Evolutionary conservation across 2,888 invertebrate species (phyloP).

Genomic region (Philonicus albiceps): DNA sequence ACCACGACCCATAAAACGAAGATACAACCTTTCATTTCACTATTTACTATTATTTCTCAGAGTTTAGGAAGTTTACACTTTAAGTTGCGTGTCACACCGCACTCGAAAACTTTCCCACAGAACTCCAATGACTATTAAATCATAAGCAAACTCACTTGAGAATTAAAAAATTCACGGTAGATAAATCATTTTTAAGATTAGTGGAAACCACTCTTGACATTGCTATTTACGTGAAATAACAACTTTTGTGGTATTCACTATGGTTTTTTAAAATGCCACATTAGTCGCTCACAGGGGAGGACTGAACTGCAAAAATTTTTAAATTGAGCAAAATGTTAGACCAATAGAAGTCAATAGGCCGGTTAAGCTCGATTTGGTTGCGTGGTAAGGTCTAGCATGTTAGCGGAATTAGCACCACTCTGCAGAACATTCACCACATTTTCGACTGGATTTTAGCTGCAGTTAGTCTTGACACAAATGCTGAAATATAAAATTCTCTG

Average conservation of each 20-base stretch:
- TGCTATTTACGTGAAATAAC: background rate
- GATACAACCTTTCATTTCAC: background rate
- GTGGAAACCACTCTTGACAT: background rate
- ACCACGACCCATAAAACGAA: background rate
- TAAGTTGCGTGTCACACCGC: background rate
- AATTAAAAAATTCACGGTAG: background rate
- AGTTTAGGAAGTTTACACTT: background rate
- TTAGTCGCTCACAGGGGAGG: background rate
- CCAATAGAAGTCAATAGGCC: background rate
- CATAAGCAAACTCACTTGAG: background rate
- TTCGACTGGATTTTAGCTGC: background rate
- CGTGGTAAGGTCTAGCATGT: background rate
- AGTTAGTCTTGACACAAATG: slow-evolving; percentile 26
- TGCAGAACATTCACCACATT: slow-evolving; percentile 9
- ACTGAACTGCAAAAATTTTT: background rate
- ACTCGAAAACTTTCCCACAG: background rate
- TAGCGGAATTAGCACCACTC: background rate
- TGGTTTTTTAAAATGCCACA: background rate
- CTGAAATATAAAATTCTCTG: background rate
- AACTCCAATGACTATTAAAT: background rate
- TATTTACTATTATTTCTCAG: background rate
- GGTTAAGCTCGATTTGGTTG: background rate
- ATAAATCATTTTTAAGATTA: background rate
- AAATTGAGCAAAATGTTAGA: background rate
- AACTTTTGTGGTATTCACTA: background rate